Conservation (phyloP, 2,113 vertebrate genomes). For the Cyprinodon tularosa region DNA sequence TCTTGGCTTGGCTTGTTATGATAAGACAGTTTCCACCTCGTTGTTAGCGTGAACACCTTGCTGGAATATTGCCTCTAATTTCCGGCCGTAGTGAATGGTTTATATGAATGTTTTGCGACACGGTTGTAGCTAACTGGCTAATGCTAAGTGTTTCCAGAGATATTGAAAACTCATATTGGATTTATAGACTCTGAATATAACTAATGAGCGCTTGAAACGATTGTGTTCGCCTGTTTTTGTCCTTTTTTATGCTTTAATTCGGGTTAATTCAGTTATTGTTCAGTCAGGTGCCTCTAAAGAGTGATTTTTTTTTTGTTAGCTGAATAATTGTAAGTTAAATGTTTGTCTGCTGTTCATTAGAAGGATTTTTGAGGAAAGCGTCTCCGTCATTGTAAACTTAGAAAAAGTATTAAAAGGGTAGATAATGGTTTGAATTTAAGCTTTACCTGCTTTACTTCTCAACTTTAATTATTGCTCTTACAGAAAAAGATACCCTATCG, state of each 20-base stretch:
- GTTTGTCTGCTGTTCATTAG: neutral
- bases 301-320: neutral
- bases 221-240: fast-evolving
- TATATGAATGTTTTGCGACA: neutral
- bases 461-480: too few species aligned
- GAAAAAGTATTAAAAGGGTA: too few species aligned
- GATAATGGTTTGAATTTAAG: too few species aligned
- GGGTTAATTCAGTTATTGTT: neutral
- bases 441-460: too few species aligned
- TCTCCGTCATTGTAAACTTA: too few species aligned
- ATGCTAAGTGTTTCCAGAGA: neutral
- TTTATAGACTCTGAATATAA: neutral
- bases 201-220: fast-evolving
- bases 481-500: too few species aligned
- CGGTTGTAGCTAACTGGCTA: constrained; percentile 24
- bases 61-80: fast-evolving
- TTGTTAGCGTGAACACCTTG: fast-evolving
- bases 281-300: neutral
- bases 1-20: fast-evolving
- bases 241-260: neutral
- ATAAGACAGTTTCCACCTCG: fast-evolving
- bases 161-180: neutral
- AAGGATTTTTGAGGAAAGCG: too few species aligned
- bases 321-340: neutral
- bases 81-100: neutral